Base-by-base conservation (phyloP, 2,797 vertebrate genomes). In the Bovichtus diacanthus region DNA sequence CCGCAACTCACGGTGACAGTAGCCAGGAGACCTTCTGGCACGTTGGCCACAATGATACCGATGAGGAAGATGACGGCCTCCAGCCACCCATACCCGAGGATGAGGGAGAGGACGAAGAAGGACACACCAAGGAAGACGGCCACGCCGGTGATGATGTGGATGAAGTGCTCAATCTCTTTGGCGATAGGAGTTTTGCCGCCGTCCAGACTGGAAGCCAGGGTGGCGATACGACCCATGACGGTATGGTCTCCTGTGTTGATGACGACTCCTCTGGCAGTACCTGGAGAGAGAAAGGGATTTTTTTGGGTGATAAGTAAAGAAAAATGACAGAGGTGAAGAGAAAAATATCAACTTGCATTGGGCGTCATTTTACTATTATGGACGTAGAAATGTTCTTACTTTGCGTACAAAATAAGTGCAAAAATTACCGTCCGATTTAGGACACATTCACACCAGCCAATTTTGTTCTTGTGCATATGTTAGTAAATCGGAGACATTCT, bases 11-110 rank as follows among this genome's bases (percentile, higher is more conserved):
- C 98, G 60, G 98, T 99, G 88, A 99, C 98, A 0, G 97, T 99
- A 51, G 98, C 98, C 73, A 99, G 95, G 73, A 99, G 93, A 70
- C 98, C 98, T 74, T 99, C 98, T 0, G 98, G 98, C 69, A 99
- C 98, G 0, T 99, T 99, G 82, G 98, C 98, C 0, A 99, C 98
- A 9, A 99, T 99, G 93, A 99, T 99, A 19, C 98, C 98, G 0
- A 99, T 99, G 63, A 99, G 97, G 93, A 99, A 99, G 92, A 99
- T 99, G 70, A 99, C 97, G 0, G 97, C 98, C 76, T 99, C 97
- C n/a, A 99, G 95, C 98, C 97, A 99, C 0, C 95, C 95, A 19
- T 99, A 99, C 21, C 97, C 97, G 0, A 99, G 96, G 89, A 98
- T 97, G 67, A 99, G 95, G 0, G 98, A 99, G 2, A 99, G 97